Percentiles rank a stretch among this genome's conserved stretches.
These are phyloP conservation scores for Oncorhynchus tshawytscha DNA, from an alignment of 2,113 vertebrate species.

Conservation along the genomic window DNA sequence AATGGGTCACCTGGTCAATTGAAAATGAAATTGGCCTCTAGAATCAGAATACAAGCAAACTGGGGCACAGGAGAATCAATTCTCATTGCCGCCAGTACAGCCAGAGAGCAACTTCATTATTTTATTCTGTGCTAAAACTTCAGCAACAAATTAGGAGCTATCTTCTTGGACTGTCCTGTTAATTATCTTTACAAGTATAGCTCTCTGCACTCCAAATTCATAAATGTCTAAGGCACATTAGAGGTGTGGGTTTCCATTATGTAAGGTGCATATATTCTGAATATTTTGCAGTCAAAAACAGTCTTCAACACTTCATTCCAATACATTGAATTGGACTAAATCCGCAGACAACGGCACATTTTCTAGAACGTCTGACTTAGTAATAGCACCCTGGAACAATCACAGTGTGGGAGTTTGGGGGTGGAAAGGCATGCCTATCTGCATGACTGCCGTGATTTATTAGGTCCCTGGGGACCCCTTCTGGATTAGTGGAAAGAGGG, in stretches of 20 bases:
- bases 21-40: conserved; percentile 21
- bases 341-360: not conserved
- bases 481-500: conserved; percentile 4
- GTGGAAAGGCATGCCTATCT: conserved; percentile 30
- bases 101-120: conserved; percentile 1
- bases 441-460: conserved; percentile 56
- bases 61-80: conserved; percentile 13
- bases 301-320: not conserved
- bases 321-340: not conserved
- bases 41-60: not conserved
- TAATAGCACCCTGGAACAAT: conserved; percentile 20
- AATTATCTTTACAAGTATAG: no score
- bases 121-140: not conserved
- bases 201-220: not conserved
- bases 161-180: no score
- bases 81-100: not conserved
- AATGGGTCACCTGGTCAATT: conserved; percentile 2
- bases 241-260: not conserved
- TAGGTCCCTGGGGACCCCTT: conserved; percentile 42
- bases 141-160: no score
- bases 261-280: no score
- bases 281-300: no score
- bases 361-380: not conserved
- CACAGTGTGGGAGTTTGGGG: conserved; percentile 27
- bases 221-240: not conserved